Evolutionary conservation across 2,888 invertebrate genomes (phyloP), one percentile per base, ranked within the genome.

Genomic region (Nymphalis c-album): DNA sequence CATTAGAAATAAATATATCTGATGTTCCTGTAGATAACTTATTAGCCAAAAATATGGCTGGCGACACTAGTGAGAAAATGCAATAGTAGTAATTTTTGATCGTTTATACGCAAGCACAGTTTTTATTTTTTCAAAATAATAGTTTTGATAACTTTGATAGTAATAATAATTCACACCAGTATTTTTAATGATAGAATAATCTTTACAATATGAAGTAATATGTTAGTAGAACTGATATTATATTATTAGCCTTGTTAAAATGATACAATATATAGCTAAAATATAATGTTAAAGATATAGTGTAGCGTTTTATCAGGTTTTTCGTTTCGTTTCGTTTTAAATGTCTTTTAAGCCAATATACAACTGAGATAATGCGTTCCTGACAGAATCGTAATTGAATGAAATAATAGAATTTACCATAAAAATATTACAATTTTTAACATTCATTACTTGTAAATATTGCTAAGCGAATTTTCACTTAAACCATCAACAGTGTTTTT

Each of bases 11-110:
- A 4, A 50, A 53, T 63, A 13, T 50, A 22, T 18, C 46, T 13
- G 63, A 61, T 40, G 70, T 64, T 70, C 70, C 71, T 70, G 63
- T 63, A 22, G 63, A 63, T 55, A 63, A 53, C 35, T 31, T n/a
- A 18, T n/a, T 40, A 8, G 18, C 18, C 3, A 57, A 40, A 20
- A 8, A 10, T 1, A 13, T 18, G 18, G 3, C 55, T 26, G 26
- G 7, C 4, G 57, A 57, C 18, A 18, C 5, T 40, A 40, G 40
- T 40, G 57, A 57, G 35, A 17, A 26, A 26, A 18, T 57, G 18
- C 18, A 57, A 4, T 8, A 57, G 1, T 40, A 40, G n/a, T 40
- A 18, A 10, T 40, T 40, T 40, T 35, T n/a, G 8, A 50, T 53
- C 17, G 16, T 53, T 53, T 57, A 17, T 57, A n/a, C 35, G 17